These are phyloP conservation scores for Decapterus maruadsi DNA, from an alignment of 2,797 vertebrate species.

Conservation along the genomic window DNA sequence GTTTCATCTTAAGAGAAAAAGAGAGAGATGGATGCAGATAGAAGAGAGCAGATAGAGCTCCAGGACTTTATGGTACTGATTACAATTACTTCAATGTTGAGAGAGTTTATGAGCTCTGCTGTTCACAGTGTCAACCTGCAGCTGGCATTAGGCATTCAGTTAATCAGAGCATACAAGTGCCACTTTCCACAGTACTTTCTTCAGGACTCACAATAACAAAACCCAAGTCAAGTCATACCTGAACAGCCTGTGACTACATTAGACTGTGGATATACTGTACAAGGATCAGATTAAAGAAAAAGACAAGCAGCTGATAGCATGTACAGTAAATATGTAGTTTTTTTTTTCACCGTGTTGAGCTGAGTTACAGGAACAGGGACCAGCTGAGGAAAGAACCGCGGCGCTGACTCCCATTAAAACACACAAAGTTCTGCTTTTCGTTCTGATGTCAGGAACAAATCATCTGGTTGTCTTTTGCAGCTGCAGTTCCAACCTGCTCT, in stretches of 20 bases:
- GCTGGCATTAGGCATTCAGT: neutral
- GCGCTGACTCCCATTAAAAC: conserved; percentile 31
- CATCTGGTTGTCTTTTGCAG: conserved; percentile 56
- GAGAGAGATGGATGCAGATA: conserved; percentile 63
- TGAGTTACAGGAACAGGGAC: conserved; percentile 79
- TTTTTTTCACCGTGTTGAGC: conserved; percentile 45
- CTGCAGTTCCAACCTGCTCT: conserved; percentile 32
- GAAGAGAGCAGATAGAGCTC: conserved; percentile 19
- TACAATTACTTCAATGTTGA: neutral
- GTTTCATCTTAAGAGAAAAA: conserved; percentile 83
- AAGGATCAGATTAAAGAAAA: conserved; percentile 2
- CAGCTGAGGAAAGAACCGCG: conserved; percentile 66
- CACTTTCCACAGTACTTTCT: conserved; percentile 10
- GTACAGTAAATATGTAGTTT: conserved; percentile 40
- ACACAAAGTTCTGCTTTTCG: conserved; percentile 79
- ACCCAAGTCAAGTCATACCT: conserved; percentile 18
- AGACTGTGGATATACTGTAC: conserved; percentile 6
- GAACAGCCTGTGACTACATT: conserved; percentile 12
- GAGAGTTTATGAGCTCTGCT: neutral
- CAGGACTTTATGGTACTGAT: neutral
- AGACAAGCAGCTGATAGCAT: conserved; percentile 4
- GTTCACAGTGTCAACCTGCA: conserved; percentile 16
- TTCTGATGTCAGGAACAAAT: conserved; percentile 49
- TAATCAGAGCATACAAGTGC: neutral
- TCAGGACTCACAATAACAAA: conserved; percentile 21